phyloP scores from a whole-genome alignment of 1,140 invertebrate genomes.

The Drosophila melanogaster region DNA sequence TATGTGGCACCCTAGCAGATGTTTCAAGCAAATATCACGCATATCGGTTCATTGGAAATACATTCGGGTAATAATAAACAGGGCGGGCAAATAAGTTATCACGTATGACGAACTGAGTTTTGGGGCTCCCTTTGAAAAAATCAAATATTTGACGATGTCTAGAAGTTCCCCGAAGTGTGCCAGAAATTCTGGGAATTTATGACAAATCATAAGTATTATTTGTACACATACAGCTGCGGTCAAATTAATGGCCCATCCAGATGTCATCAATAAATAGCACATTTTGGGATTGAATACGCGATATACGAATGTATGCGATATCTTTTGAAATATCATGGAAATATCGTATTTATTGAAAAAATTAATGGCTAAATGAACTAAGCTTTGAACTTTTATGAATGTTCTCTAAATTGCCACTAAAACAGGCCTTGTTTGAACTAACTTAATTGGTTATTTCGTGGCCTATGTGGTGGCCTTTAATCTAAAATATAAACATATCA shows the following conservation, averaged over 20 bases:
- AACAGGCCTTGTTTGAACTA: too few species aligned
- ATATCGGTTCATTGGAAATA: constrained; percentile 51
- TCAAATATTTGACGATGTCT: constrained; percentile 1
- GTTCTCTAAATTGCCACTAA: not conserved
- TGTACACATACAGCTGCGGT: constrained; percentile 6
- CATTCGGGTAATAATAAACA: constrained; percentile 36
- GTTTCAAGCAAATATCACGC: constrained; percentile 30
- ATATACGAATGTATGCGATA: not conserved
- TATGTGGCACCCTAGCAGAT: constrained; percentile 6
- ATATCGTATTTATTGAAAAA: not conserved
- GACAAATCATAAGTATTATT: constrained; percentile 44
- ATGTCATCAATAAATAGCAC: constrained; percentile 1
- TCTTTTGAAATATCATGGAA: not conserved
- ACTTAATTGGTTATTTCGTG: too few species aligned
- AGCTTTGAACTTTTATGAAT: not conserved
- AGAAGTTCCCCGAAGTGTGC: constrained; percentile 53
- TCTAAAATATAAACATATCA: too few species aligned
- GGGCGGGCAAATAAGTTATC: constrained; percentile 28
- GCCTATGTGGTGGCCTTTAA: too few species aligned
- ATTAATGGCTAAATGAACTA: not conserved
- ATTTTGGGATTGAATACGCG: not conserved
- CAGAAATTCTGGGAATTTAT: constrained; percentile 32
- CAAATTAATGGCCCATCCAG: constrained; percentile 1
- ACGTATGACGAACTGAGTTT: constrained; percentile 35
- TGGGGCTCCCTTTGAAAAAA: not conserved